These are phyloP conservation scores for Lethenteron camtschaticum DNA, from an alignment of 2,113 vertebrate species.

Conservation along the genomic window DNA sequence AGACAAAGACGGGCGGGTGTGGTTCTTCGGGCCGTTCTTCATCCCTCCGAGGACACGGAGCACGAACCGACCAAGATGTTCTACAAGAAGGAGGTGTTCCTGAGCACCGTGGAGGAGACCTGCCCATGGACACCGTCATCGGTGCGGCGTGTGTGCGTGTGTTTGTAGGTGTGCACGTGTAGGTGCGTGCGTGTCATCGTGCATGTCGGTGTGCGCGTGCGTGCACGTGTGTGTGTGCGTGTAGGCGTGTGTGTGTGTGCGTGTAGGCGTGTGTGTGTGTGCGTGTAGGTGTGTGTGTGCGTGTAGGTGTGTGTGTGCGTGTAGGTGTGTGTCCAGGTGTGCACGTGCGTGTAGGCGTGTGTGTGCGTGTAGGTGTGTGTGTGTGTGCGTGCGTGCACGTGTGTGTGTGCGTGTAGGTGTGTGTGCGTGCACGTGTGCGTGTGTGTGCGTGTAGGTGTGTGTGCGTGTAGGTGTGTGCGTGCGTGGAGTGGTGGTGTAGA, in stretches of 20 bases:
- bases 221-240: background rate
- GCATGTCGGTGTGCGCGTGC: background rate
- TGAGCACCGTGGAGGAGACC: conserved; percentile 85
- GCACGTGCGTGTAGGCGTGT: background rate
- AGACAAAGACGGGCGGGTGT: conserved; percentile 72
- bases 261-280: background rate
- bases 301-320: too few species aligned
- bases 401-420: background rate
- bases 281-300: too few species aligned
- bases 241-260: background rate
- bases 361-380: background rate
- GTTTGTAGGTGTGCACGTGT: background rate
- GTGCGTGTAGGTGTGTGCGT: too few species aligned
- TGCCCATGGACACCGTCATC: conserved; percentile 83
- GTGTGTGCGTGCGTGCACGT: background rate
- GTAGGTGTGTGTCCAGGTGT: background rate
- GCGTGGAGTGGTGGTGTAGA: too few species aligned
- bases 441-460: background rate
- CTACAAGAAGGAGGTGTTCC: conserved; percentile 96
- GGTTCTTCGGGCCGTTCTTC: conserved; percentile 94
- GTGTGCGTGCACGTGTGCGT: background rate
- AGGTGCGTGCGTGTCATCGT: background rate
- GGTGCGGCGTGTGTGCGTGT: conserved; percentile 26
- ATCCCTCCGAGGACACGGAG: conserved; percentile 90
- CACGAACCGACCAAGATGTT: conserved; percentile 99